phyloP scores from a whole-genome alignment of 2,888 invertebrate genomes.

The Pocota personata region DNA sequence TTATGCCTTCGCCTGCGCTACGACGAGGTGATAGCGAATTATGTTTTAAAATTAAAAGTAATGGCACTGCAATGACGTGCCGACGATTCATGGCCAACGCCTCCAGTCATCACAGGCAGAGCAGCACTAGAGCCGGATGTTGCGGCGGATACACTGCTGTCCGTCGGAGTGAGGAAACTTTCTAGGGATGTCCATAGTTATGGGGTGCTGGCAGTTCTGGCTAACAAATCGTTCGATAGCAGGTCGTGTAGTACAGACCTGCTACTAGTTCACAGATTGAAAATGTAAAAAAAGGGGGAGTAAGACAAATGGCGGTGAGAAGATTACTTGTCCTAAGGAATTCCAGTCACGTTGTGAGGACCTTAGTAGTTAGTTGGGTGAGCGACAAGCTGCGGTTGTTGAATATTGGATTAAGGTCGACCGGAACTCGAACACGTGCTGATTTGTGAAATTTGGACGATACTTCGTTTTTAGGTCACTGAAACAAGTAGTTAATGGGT shows the following conservation, averaged over 20 bases:
- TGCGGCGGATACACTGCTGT: constrained; percentile 36
- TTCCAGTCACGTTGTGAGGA: constrained; percentile 56
- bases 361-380: neutral
- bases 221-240: constrained; percentile 50
- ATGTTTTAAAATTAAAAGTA: constrained; percentile 67
- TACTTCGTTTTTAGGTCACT: neutral
- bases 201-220: constrained; percentile 40
- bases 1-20: neutral
- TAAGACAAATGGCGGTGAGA: constrained; percentile 11
- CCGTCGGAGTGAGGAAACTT: constrained; percentile 3
- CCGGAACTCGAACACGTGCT: constrained; percentile 17
- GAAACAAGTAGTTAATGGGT: constrained; percentile 27
- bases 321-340: constrained; percentile 9
- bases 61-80: constrained; percentile 72
- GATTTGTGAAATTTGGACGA: constrained; percentile 16
- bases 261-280: constrained; percentile 37
- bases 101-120: constrained; percentile 17
- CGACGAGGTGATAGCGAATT: constrained; percentile 36
- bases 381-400: constrained; percentile 28
- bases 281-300: constrained; percentile 17
- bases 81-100: constrained; percentile 61
- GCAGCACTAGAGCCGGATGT: constrained; percentile 15
- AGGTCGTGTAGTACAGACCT: neutral
- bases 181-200: constrained; percentile 2
- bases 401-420: constrained; percentile 37